A percentile compares a stretch with the other conserved stretches of the same genome.
Conservation (phyloP, 2,888 invertebrate genomes). For the Minunthozetes semirufus region DNA sequence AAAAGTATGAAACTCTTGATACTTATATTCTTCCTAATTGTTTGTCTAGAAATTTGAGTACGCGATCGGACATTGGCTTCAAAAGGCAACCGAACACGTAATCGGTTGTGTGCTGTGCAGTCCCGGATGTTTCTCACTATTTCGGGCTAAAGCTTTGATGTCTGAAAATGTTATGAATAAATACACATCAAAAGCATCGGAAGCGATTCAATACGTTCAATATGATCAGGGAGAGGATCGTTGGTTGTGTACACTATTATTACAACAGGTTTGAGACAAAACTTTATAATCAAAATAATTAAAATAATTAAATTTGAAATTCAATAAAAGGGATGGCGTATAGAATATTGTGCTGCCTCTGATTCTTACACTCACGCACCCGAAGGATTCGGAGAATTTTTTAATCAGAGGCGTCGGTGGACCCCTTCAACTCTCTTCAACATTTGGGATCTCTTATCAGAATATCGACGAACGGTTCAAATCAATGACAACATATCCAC, state of each 20-base stretch:
- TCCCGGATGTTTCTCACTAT: constrained; percentile 85
- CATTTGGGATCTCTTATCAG: constrained; percentile 53
- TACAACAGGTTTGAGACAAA: constrained; percentile 95
- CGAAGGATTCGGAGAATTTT: constrained; percentile 52
- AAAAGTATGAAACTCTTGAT: too few species aligned
- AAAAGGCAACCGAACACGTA: constrained; percentile 83
- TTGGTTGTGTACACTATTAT: constrained; percentile 93
- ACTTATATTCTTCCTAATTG: too few species aligned
- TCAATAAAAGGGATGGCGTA: neutral
- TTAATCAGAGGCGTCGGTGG: constrained; percentile 56
- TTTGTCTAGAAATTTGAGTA: constrained; percentile 68
- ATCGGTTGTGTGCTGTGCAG: constrained; percentile 83
- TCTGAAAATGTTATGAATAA: constrained; percentile 81
- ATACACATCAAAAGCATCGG: constrained; percentile 67
- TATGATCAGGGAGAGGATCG: constrained; percentile 77
- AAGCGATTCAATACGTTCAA: constrained; percentile 52
- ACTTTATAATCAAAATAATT: too few species aligned
- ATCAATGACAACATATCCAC: constrained; percentile 54
- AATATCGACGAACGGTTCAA: constrained; percentile 51
- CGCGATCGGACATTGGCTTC: constrained; percentile 85
- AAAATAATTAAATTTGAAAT: constrained; percentile 46
- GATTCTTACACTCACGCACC: constrained; percentile 55
- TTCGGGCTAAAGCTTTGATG: constrained; percentile 79
- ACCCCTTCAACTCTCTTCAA: constrained; percentile 57
- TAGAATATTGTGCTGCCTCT: constrained; percentile 93